Percentiles rank a stretch among this genome's conserved stretches.
phyloP scores from a whole-genome alignment of 2,888 invertebrate genomes.

The Cataglyphis cursor region DNA sequence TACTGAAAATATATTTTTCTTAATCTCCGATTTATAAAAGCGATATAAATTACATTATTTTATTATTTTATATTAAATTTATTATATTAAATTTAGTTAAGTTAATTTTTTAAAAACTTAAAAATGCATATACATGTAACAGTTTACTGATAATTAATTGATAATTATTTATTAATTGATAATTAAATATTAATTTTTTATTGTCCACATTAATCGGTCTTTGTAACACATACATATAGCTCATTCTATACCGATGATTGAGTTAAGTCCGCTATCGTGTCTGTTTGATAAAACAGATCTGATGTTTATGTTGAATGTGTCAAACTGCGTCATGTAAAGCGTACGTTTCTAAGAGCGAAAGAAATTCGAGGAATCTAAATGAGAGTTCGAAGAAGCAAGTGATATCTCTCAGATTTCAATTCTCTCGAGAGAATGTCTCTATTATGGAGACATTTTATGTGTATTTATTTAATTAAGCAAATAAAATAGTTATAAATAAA shows the following conservation, averaged over 20 bases:
- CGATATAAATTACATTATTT: slow-evolving; percentile 4
- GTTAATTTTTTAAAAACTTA: neutral
- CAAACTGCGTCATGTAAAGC: slow-evolving; percentile 37
- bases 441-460: neutral
- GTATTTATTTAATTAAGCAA: neutral
- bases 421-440: neutral
- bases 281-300: slow-evolving; percentile 60
- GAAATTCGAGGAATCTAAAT: slow-evolving; percentile 22
- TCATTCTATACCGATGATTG: slow-evolving; percentile 17
- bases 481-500: neutral
- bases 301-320: slow-evolving; percentile 68
- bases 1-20: neutral
- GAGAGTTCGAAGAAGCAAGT: slow-evolving; percentile 26
- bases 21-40: neutral
- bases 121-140: neutral
- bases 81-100: neutral
- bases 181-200: slow-evolving; percentile 18
- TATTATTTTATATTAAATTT: slow-evolving; percentile 6
- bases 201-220: neutral
- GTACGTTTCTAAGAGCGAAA: slow-evolving; percentile 24
- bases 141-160: slow-evolving; percentile 5
- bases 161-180: too few relatives aligned
- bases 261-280: slow-evolving; percentile 60
- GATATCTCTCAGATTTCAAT: slow-evolving; percentile 36
- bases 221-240: slow-evolving; percentile 19